Evolutionary conservation across 2,888 invertebrate genomes (phyloP), one percentile per base, ranked within the genome.

Genomic region (Synanthedon formicaeformis): DNA sequence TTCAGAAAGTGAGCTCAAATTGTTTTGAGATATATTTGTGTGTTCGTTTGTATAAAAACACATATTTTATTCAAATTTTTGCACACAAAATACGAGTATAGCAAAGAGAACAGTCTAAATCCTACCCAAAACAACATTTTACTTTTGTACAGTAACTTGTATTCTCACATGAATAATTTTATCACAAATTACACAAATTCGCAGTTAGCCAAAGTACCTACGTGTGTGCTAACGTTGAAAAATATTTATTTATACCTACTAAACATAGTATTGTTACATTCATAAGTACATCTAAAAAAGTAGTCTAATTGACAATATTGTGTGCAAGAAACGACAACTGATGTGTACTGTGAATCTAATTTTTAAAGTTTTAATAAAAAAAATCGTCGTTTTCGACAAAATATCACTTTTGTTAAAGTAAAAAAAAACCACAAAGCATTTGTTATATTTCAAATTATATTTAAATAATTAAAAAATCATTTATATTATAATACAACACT

Each of bases 401-500:
- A 34, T 34, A 34, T 34, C 34, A 34, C 34, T 34, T 34, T 34
- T 34, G 34, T 34, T 10, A 34, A 34, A 34, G 34, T 34, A 34
- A 34, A 34, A 34, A 34, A n/a, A 41, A 41, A 41, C 5, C 14
- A 13, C 12, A 45, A 45, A 13, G 8, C n/a, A 8, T 12, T 45
- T 45, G 13, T 45, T 6, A 14, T 45, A 45, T 14, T 45, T 4
- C 13, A 14, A 45, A n/a, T n/a, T 45, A 45, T 45, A 45, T 45
- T 45, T 45, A 57, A 62, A 56, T 58, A 56, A 53, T 12, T 57
- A 56, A 55, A 57, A 60, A 57, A 59, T 58, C 56, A 60, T 58
- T 58, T 16, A 16, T 16, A 16, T 16, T 66, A 65, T 64, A 56
- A 56, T 63, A 51, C 48, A 48, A 50, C 34, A 50, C n/a, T 41